Base-by-base conservation (phyloP, 2,113 vertebrate genomes). In the Ranitomeya imitator region DNA sequence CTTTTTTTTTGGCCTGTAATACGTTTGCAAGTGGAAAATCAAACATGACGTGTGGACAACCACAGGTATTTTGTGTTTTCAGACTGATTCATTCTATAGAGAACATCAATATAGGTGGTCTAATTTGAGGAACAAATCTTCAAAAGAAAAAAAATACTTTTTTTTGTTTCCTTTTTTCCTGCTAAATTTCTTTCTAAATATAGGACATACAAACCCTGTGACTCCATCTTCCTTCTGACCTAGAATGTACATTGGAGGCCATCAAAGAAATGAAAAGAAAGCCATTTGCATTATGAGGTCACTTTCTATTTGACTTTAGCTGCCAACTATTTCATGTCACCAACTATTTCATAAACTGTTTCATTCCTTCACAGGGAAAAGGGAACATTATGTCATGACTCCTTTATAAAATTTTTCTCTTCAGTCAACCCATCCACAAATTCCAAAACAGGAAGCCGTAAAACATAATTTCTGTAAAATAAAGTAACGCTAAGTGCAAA, bases 311-410 rank as follows among this genome's bases (percentile, higher is more conserved):
- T 37, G 69, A 37, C 69, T 74, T 71, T 45, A 85, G 57, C 55
- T 85, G 74, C 3, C 3, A 6, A 61, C 59, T 4, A 45, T 74
- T 74, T 45, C 71, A 45, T 74, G 26, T 26, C 21, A 57, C 3
- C 3, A 6, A 61, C 59, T 4, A 45, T 74, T 74, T 45, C 71
- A 45, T 74, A 16, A 74, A 74, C 59, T 78, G 61, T 65, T 86
- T 85, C 84, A 37, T 85, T 76, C 21, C 74, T 85, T 74, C 59
- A 85, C 57, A 63, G 74, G 71, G n/a, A 52, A 23, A 65, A 74
- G 54, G 74, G 85, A 63, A 86, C 73, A 78, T 78, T 86, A 86
- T 86, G 85, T 86, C 85, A 86, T 52, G 59, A 78, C 73, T 86
- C 19, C 19, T 0, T 57, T 63, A 65, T 86, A 76, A 77, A 78